Evolutionary conservation across 2,113 vertebrate species (phyloP), one percentile per base, ranked within the genome.

Genomic region (Zapus hudsonius): DNA sequence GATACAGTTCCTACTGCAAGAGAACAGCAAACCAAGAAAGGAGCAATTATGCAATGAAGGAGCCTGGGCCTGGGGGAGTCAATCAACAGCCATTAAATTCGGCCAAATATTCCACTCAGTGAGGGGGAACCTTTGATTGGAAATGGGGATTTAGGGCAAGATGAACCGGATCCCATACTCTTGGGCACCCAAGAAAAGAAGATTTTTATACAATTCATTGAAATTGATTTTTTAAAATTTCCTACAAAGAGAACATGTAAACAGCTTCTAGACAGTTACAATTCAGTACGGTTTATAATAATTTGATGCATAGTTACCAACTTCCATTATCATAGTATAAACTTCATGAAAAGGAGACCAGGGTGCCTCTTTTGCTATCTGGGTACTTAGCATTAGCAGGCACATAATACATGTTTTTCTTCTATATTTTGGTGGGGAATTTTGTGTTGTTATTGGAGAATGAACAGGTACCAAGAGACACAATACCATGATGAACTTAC

Each of bases 161-260:
- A n/a, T n/a, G n/a, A n/a, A n/a, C n/a, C n/a, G n/a, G n/a, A n/a
- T n/a, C n/a, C n/a, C n/a, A n/a, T n/a, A n/a, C n/a, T n/a, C n/a
- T n/a, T n/a, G n/a, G n/a, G n/a, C n/a, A n/a, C n/a, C n/a, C n/a
- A n/a, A n/a, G n/a, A n/a, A n/a, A n/a, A n/a, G n/a, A n/a, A n/a
- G n/a, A n/a, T n/a, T n/a, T n/a, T n/a, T n/a, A n/a, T 17, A 33
- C 4, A 5, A 70, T 23, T 25, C 20, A 40, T 20, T 83, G 36
- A 88, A 80, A 93, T 12, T 55, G 75, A 70, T 79, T 4, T 55
- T 66, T 57, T 40, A 66, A 75, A 81, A 80, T 20, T 4, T 63
- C 90, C 19, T 5, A 76, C 84, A 81, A 31, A 86, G 20, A 85
- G 16, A 95, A 75, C 22, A 72, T 47, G 42, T 16, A 27, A 94